Evolutionary conservation across 2,888 invertebrate genomes (phyloP).

Genomic region (Ennomos quercinarius): DNA sequence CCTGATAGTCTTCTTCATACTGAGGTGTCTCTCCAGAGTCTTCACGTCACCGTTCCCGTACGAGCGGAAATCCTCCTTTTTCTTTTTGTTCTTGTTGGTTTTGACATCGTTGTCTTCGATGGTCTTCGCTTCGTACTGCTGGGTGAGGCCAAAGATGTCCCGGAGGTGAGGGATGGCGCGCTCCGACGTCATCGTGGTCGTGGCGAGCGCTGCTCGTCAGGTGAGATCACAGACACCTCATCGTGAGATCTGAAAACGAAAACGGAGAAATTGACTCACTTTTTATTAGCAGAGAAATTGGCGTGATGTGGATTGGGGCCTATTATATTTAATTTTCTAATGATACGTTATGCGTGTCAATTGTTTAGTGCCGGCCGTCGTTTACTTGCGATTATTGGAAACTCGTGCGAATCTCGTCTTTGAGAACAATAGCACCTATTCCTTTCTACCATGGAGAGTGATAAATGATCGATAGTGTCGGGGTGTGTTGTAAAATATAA

Average conservation of each 20-base stretch:
- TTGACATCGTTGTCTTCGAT: slow-evolving; percentile 81
- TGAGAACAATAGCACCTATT: slow-evolving; percentile 34
- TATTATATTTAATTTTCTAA: slow-evolving; percentile 30
- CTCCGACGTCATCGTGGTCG: slow-evolving; percentile 87
- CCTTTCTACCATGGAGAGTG: slow-evolving; percentile 33
- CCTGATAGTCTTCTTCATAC: slow-evolving; percentile 94
- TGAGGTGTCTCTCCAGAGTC: slow-evolving; percentile 92
- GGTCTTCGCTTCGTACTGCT: slow-evolving; percentile 78
- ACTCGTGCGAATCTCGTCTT: slow-evolving; percentile 37
- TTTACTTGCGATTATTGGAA: slow-evolving; percentile 41
- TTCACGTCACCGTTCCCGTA: slow-evolving; percentile 88
- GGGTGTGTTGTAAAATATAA: slow-evolving; percentile 17
- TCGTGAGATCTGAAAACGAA: slow-evolving; percentile 73
- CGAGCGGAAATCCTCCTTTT: slow-evolving; percentile 89
- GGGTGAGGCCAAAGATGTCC: slow-evolving; percentile 89
- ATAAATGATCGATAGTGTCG: slow-evolving; percentile 33
- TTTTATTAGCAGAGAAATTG: slow-evolving; percentile 28
- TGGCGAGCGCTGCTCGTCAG: slow-evolving; percentile 46
- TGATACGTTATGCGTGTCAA: slow-evolving; percentile 37
- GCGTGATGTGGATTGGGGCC: slow-evolving; percentile 16
- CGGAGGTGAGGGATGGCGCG: slow-evolving; percentile 91
- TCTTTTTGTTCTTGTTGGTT: slow-evolving; percentile 86
- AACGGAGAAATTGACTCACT: slow-evolving; percentile 42
- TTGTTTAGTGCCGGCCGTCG: slow-evolving; percentile 34
- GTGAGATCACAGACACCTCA: slow-evolving; percentile 72